These are phyloP conservation scores for Microdon myrmicae DNA, from an alignment of 2,888 invertebrate genomes.

Conservation along the genomic window DNA sequence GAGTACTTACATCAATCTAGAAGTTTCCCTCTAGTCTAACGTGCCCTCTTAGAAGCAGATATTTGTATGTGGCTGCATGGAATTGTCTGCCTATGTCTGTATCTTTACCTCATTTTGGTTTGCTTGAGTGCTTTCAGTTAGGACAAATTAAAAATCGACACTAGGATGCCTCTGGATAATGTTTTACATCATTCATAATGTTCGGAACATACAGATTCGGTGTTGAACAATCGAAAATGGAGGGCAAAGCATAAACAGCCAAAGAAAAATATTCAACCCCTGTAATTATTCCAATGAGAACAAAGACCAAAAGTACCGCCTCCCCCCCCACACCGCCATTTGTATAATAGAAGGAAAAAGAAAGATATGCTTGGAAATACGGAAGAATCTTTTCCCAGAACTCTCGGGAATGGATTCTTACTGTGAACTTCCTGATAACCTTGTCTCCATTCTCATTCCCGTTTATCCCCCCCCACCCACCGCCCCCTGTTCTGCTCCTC, in stretches of 20 bases:
- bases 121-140: no score
- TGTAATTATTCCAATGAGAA: background rate
- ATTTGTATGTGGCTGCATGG: no score
- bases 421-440: background rate
- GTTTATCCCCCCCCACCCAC: background rate
- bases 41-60: no score
- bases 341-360: background rate
- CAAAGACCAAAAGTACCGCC: background rate
- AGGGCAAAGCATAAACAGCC: background rate
- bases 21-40: no score
- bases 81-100: no score
- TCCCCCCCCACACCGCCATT: background rate
- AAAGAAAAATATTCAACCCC: background rate
- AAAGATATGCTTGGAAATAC: no score
- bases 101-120: no score
- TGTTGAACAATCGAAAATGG: background rate
- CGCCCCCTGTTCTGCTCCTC: conserved; percentile 9
- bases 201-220: background rate
- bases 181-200: background rate
- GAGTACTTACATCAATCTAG: no score
- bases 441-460: background rate
- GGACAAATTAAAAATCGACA: no score
- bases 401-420: conserved; percentile 9
- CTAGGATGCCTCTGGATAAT: no score
- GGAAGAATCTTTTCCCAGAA: conserved; percentile 5